Conservation (phyloP, 2,888 invertebrate species). For the Deroplatys truncata region DNA sequence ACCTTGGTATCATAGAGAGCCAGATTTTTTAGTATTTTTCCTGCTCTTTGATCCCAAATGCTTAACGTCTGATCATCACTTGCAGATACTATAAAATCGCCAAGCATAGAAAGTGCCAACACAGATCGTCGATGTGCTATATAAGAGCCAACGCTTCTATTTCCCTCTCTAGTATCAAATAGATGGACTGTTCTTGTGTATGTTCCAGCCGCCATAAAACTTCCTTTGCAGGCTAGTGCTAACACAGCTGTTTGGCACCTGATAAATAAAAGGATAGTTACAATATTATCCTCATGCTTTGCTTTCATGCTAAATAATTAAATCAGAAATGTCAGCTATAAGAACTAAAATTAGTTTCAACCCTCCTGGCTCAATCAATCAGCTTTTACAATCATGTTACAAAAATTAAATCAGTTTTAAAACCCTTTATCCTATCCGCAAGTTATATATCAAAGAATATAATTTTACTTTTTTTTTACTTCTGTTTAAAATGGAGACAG, state of each 20-base stretch:
- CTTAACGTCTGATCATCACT: conserved; percentile 57
- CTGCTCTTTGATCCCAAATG: conserved; percentile 54
- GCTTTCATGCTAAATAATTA: background rate
- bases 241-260: conserved; percentile 31
- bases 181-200: conserved; percentile 42
- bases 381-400: too few species aligned
- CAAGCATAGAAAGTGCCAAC: conserved; percentile 43
- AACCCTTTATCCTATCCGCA: too few species aligned
- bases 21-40: conserved; percentile 37
- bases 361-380: too few species aligned
- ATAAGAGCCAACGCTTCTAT: conserved; percentile 46
- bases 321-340: too few species aligned
- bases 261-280: background rate
- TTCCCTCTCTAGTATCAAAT: conserved; percentile 51
- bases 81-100: conserved; percentile 53
- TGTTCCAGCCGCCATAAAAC: conserved; percentile 25
- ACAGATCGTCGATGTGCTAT: conserved; percentile 54
- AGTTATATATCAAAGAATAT: too few species aligned
- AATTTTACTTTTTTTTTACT: too few species aligned
- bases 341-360: too few species aligned
- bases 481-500: too few species aligned
- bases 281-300: background rate
- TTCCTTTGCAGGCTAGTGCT: conserved; percentile 17
- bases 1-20: background rate
- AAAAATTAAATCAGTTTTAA: too few species aligned